Conservation (phyloP, 1,140 invertebrate species). For the Trigoniulus corallinus region DNA sequence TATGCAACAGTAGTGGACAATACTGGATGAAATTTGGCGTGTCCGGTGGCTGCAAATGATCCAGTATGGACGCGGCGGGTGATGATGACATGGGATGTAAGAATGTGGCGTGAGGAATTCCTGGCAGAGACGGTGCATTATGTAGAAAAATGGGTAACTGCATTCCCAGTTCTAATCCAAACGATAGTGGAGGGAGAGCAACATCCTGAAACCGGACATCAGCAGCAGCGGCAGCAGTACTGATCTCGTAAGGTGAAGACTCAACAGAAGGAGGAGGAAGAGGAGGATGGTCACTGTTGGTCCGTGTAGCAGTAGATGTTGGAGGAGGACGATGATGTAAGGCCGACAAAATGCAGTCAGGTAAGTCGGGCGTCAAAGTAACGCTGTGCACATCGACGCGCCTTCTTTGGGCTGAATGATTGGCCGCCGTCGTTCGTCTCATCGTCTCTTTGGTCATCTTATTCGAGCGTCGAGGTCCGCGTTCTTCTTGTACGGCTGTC, state of each 20-base stretch:
- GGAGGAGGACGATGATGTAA: no score
- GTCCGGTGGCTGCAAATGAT: background rate
- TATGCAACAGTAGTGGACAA: background rate
- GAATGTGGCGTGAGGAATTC: background rate
- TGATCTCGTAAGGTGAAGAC: background rate
- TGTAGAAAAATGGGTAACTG: background rate
- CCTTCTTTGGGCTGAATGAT: background rate
- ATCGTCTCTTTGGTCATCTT: background rate
- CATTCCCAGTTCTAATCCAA: background rate
- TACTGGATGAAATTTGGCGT: background rate
- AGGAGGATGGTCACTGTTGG: background rate
- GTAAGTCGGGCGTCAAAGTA: no score
- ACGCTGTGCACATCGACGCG: background rate
- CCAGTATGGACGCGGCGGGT: constrained; percentile 12
- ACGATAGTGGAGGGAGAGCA: background rate
- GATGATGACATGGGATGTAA: background rate
- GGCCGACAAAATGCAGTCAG: background rate
- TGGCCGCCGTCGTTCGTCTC: background rate
- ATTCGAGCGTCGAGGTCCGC: constrained; percentile 39
- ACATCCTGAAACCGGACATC: background rate
- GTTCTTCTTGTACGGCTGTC: constrained; percentile 58
- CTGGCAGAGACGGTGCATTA: background rate
- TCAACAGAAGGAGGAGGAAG: background rate
- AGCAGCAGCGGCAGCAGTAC: background rate
- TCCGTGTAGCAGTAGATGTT: background rate